Conservation (phyloP, 2,888 invertebrate species). For the Coremacera marginata region DNA sequence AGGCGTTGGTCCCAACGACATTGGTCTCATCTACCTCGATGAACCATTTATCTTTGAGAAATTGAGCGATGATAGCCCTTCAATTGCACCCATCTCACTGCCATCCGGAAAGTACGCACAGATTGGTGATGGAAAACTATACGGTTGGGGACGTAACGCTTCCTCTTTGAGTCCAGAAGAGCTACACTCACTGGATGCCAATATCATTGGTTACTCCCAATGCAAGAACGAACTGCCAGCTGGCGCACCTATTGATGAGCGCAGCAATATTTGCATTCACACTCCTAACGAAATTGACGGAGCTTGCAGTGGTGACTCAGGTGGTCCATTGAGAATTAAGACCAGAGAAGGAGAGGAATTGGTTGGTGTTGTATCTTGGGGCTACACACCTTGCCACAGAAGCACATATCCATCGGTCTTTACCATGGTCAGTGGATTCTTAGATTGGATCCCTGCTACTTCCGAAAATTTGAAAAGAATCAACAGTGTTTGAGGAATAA, state of each 20-base stretch:
- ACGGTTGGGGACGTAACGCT: constrained; percentile 63
- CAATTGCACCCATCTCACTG: constrained; percentile 52
- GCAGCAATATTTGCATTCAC: constrained; percentile 57
- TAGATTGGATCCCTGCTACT: constrained; percentile 58
- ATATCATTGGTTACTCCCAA: constrained; percentile 51
- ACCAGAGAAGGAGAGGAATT: constrained; percentile 42
- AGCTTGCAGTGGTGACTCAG: constrained; percentile 41
- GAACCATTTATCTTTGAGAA: constrained; percentile 57
- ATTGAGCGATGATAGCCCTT: constrained; percentile 53
- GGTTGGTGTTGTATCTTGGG: constrained; percentile 71
- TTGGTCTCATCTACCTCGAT: constrained; percentile 69
- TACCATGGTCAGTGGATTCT: constrained; percentile 60
- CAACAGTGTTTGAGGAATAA: too few relatives aligned
- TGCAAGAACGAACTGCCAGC: constrained; percentile 54
- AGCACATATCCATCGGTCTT: constrained; percentile 68
- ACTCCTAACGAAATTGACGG: constrained; percentile 62
- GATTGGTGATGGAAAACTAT: constrained; percentile 52
- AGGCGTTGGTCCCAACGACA: constrained; percentile 70
- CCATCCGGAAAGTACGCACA: constrained; percentile 50
- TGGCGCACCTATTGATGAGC: constrained; percentile 45
- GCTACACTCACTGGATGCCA: constrained; percentile 57
- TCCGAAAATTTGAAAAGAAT: background rate
- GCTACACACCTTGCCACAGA: constrained; percentile 67
- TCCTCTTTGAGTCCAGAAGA: constrained; percentile 51
- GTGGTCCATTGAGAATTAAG: constrained; percentile 60